A percentile compares a stretch with the other conserved stretches of the same genome.
These are phyloP conservation scores for Enchytraeus crypticus DNA, from an alignment of 2,888 invertebrate genomes.

Conservation along the genomic window DNA sequence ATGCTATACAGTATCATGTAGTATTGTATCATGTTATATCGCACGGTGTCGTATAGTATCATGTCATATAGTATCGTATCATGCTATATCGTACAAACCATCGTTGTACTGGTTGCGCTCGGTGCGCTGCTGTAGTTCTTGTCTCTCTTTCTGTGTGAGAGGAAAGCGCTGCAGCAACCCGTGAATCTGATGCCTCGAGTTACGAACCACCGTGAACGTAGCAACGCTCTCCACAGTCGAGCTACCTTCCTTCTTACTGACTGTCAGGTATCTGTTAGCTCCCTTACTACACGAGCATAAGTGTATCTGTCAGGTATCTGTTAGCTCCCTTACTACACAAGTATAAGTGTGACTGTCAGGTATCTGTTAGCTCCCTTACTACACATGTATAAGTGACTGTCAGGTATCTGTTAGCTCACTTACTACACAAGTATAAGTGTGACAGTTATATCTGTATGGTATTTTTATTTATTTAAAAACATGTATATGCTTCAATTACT, in stretches of 20 bases:
- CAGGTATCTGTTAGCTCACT: conserved; percentile 61
- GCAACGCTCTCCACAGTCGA: conserved; percentile 18
- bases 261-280: conserved; percentile 60
- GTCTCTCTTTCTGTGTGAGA: conserved; percentile 61
- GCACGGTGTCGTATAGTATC: too few relatives aligned
- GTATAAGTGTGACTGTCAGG: conserved; percentile 53
- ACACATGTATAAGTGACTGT: conserved; percentile 49
- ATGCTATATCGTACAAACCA: too few relatives aligned
- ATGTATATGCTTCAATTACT: too few relatives aligned
- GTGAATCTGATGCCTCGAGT: conserved; percentile 59
- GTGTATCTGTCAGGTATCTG: conserved; percentile 59
- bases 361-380: conserved; percentile 61
- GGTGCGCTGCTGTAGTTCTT: conserved; percentile 61
- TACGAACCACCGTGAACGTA: conserved; percentile 57
- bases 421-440: conserved; percentile 30
- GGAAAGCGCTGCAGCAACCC: conserved; percentile 61
- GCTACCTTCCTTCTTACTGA: conserved; percentile 60
- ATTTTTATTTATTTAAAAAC: too few relatives aligned
- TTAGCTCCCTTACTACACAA: conserved; percentile 56
- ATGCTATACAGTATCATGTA: too few relatives aligned
- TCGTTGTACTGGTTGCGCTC: conserved; percentile 59
- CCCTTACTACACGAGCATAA: conserved; percentile 53
- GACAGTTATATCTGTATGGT: too few relatives aligned
- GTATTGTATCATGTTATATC: too few relatives aligned
- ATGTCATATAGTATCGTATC: too few relatives aligned